Base-by-base conservation (phyloP, 2,113 vertebrate genomes). In the Ciconia maguari region DNA sequence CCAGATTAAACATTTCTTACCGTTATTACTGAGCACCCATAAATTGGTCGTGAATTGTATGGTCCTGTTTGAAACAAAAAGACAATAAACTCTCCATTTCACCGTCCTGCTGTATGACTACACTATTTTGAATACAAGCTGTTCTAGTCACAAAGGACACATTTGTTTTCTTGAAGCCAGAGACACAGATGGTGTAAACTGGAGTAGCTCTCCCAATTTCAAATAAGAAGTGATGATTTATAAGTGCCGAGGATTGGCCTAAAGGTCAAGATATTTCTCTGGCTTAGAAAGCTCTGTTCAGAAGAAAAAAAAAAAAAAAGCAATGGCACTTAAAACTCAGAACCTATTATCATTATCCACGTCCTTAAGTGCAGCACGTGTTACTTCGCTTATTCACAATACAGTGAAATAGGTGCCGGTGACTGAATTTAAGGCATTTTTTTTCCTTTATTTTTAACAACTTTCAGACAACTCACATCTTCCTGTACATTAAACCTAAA, bases 311-410 rank as follows among this genome's bases (percentile, higher is more conserved):
- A 38, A 17, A 79, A 38, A 84, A 74, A 83, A 91, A 95, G 91
- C 83, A 93, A 95, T 92, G 80, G 61, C 91, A 93, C 87, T 97
- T 94, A 95, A 85, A 94, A 95, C 65, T 90, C 80, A 75, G 80
- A 95, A 84, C 24, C 62, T 87, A 18, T 94, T 79, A 89, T 52
- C 69, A 57, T 94, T 92, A 93, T 38, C 46, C 58, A 88, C 0
- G 0, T 87, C 66, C 60, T 86, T 77, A 95, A 96, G 66, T 88
- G 82, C 75, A 86, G 62, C 58, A 93, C 1, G 0, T 82, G 62
- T 70, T 86, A 57, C 75, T 74, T 90, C 77, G 51, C 72, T 62
- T 95, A 81, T 58, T 80, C 58, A 55, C 65, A 55, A 62, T 34
- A 79, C 24, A 32, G 16, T 29, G 51, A 80, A 88, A 30, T 54